Evolutionary conservation across 1,140 invertebrate genomes (phyloP), one percentile per base, ranked within the genome.

Genomic region (Polyergus mexicanus): DNA sequence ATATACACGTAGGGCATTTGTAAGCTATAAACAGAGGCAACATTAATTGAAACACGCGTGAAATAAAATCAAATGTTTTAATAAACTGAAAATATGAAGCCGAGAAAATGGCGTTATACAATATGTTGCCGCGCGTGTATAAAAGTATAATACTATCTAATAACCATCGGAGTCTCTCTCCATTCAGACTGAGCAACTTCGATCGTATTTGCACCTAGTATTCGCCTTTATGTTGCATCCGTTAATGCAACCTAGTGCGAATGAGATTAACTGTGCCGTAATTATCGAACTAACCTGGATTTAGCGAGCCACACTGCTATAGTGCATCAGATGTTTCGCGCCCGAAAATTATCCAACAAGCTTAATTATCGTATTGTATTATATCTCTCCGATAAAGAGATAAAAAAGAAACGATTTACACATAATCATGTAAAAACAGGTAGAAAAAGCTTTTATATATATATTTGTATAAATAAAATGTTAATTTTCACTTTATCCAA

Each of bases 241-340:
- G 83, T 89, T 89, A 86, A 75, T 74, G 75, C 75, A 69, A 58
- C 88, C 71, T 80, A 85, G 77, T 72, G 51, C 25, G 41, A 72
- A 25, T 54, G 78, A 84, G 87, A 89, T 88, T 56, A 89, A 58
- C 84, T 62, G 72, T 54, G 60, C 41, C 10, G 84, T 88, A 89
- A 89, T 89, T 83, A 89, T 86, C 71, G 72, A 88, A 81, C 71
- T 78, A 84, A 77, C 32, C 62, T 51, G 72, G 41, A 84, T 76
- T 63, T 76, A 63, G 58, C 72, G 44, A 16, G 32, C 22, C 22
- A 35, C 11, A 62, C 13, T 28, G 47, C 28, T 22, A 4, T 38
- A 6, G 7, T 51, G 71, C 28, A 75, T n/a, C 54, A 25, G 38
- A 74, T 60, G 78, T 83, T 83, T 62, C 38, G 56, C 38, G 44